Percentiles rank a stretch among this genome's conserved stretches.
Conservation (phyloP, 2,888 invertebrate species). For the Drosophila differens region DNA sequence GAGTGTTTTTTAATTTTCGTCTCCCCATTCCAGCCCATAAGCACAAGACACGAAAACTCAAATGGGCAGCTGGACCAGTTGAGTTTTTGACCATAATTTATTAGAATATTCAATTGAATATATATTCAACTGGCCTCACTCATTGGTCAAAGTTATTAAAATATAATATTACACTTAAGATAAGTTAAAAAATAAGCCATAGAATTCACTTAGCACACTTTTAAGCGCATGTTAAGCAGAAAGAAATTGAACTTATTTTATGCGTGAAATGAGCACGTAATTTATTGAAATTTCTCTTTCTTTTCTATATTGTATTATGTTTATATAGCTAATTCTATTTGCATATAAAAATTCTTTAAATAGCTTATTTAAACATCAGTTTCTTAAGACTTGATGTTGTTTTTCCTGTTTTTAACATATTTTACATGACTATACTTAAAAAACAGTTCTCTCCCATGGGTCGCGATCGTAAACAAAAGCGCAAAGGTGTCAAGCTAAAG, state of each 20-base stretch:
- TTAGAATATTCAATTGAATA: constrained; percentile 25
- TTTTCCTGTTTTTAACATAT: constrained; percentile 28
- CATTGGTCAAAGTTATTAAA: not conserved
- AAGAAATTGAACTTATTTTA: not conserved
- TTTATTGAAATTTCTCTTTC: constrained; percentile 8
- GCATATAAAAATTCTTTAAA: constrained; percentile 17
- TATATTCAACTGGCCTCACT: not conserved
- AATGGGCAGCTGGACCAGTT: constrained; percentile 40
- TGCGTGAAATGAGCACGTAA: not conserved
- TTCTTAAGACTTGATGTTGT: constrained; percentile 31
- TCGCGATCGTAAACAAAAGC: constrained; percentile 70
- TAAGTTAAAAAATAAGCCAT: not conserved
- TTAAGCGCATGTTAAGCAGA: constrained; percentile 1
- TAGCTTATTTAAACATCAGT: constrained; percentile 11
- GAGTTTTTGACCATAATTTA: constrained; percentile 31
- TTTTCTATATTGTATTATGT: not conserved
- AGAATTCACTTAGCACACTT: constrained; percentile 17
- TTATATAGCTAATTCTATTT: constrained; percentile 4
- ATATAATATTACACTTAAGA: not conserved
- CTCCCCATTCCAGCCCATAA: constrained; percentile 22
- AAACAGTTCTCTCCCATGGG: constrained; percentile 32
- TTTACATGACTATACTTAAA: constrained; percentile 25
- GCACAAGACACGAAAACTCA: constrained; percentile 31
- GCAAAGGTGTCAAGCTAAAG: constrained; percentile 77
- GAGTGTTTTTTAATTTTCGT: constrained; percentile 53